Conservation (phyloP, 2,113 vertebrate species). For the Amphiprion percula region DNA sequence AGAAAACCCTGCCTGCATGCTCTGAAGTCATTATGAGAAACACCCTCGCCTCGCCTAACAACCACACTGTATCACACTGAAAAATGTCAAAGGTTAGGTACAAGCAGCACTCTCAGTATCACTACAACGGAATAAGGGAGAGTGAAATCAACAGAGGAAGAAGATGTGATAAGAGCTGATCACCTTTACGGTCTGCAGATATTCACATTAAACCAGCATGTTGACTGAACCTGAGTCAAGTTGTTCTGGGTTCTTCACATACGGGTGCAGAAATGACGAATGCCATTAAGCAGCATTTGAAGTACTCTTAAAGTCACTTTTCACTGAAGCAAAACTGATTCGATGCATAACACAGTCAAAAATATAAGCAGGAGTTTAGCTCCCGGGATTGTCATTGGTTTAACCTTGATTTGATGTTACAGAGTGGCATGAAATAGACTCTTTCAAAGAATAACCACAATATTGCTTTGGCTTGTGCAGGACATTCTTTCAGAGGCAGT, state of each 20-base stretch:
- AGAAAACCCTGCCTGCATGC: background rate
- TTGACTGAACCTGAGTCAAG: slow-evolving; percentile 50
- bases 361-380: slow-evolving; percentile 43
- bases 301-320: slow-evolving; percentile 32
- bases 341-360: slow-evolving; percentile 42
- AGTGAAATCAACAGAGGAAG: slow-evolving; percentile 26
- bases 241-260: slow-evolving; percentile 47
- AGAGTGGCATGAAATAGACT: slow-evolving; percentile 68
- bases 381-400: slow-evolving; percentile 53
- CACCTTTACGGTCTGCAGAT: slow-evolving; percentile 35
- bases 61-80: slow-evolving; percentile 1
- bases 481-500: slow-evolving; percentile 70
- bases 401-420: slow-evolving; percentile 60
- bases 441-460: slow-evolving; percentile 75
- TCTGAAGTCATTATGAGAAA: slow-evolving; percentile 31
- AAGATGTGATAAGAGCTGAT: slow-evolving; percentile 26
- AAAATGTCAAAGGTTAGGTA: slow-evolving; percentile 26
- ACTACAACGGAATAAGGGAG: background rate
- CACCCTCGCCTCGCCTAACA: slow-evolving; percentile 16
- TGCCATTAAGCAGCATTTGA: slow-evolving; percentile 50
- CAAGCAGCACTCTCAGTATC: background rate
- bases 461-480: slow-evolving; percentile 59
- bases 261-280: slow-evolving; percentile 32
- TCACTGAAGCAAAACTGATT: slow-evolving; percentile 46
- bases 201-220: slow-evolving; percentile 45